Evolutionary conservation across 2,888 invertebrate species (phyloP), one percentile per base, ranked within the genome.

Genomic region (Bombylius major): DNA sequence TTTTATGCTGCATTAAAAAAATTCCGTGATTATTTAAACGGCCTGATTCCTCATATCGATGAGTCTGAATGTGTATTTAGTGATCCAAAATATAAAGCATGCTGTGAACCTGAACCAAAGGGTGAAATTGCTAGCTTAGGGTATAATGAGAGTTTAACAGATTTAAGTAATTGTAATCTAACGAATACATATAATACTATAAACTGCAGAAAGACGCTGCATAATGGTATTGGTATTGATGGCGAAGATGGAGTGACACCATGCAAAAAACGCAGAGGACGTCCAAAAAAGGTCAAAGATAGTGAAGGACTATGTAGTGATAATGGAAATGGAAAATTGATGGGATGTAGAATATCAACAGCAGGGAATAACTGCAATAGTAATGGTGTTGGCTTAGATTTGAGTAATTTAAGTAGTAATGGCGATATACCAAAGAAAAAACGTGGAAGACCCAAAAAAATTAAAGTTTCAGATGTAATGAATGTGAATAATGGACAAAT

Each of bases 1-100:
- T 98, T 95, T 78, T 98, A 96, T 78, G 85, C 89, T 59, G 95
- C 95, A 54, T 80, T 97, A 50, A 95, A 93, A 75, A 94, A 94
- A 76, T 91, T 96, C 76, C 83, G 95, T 54, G 97, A 97, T 77
- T 92, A 89, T 76, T 78, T 96, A 56, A 90, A 91, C 74, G 96
- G 96, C 4, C 78, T 87, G 53, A 81, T 91, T 67, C 77, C 88
- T 52, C 87, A 88, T 70, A 80, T 92, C 60, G 91, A 92, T 69
- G 92, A 93, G 67, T 81, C 83, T 53, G 92, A 93, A 77, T 87
- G 91, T 67, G 86, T 91, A 55, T 92, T 93, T 75, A 86, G 80
- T 32, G 86, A 86, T 67, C 81, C 83, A 55, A 81, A 82, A 64
- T 76, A 83, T 51, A 83, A 83, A 69, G 81, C 81, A 63, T 80